Evolutionary conservation across 2,888 invertebrate species (phyloP), one percentile per base, ranked within the genome.

Genomic region (Laothoe populi): DNA sequence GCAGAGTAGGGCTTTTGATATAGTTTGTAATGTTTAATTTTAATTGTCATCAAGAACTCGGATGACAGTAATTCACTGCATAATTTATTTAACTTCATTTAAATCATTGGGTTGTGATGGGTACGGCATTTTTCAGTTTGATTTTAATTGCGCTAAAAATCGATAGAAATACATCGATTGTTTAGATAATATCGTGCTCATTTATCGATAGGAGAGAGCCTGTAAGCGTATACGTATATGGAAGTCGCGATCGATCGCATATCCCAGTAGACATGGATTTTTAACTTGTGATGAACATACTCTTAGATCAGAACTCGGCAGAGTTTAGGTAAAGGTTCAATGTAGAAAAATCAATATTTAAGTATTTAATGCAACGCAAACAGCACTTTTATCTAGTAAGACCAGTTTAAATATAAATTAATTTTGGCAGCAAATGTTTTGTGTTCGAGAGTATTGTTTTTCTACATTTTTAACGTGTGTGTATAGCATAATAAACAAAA

Each of bases 171-270:
- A n/a, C n/a, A n/a, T n/a, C n/a, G n/a, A n/a, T n/a, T n/a, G n/a
- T n/a, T n/a, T n/a, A n/a, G n/a, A 63, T 70, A 66, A 70, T 70
- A 70, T 70, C 68, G 64, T 78, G 77, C 75, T 81, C 70, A 72
- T 72, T 11, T 49, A 73, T 72, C 64, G 63, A 69, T 63, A 62
- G 61, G 61, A 65, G 64, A 61, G 59, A 71, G 65, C 73, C 72
- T 74, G 72, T 57, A 71, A 68, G 72, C 68, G 79, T 78, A 79
- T 79, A 79, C 77, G 78, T 73, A 16, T 66, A 70, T 71, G 49
- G 26, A 31, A 10, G n/a, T 48, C 65, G 70, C 62, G 60, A 70
- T 64, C 70, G 67, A 66, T 66, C 57, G 40, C 70, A 61, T 70
- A 72, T 61, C 71, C 69, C 7, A 1, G 13, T 40, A 40, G 13